A percentile compares a stretch with the other conserved stretches of the same genome.
Conservation (phyloP, 2,797 vertebrate species). For the Thunnus albacares region DNA sequence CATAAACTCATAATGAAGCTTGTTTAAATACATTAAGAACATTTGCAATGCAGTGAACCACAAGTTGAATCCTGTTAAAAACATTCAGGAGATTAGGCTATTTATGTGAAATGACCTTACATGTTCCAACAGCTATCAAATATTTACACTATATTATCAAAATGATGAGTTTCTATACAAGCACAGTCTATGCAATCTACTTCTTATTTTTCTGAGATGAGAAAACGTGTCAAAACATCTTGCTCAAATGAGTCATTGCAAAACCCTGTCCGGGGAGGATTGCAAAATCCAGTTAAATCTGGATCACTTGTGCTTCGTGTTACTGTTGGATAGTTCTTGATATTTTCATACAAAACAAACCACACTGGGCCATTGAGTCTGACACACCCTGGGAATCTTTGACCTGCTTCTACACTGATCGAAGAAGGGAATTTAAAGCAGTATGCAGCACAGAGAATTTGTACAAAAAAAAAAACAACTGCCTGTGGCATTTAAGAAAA, state of each 20-base stretch:
- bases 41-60: neutral
- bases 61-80: neutral
- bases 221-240: slow-evolving; percentile 63
- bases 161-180: neutral
- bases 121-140: neutral
- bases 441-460: neutral
- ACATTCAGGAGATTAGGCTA: neutral
- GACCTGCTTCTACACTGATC: slow-evolving; percentile 17
- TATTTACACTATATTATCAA: neutral
- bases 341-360: slow-evolving; percentile 57
- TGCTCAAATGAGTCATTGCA: slow-evolving; percentile 61
- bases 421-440: neutral
- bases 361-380: neutral
- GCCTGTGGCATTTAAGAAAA: neutral
- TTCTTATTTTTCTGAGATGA: slow-evolving; percentile 35
- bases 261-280: slow-evolving; percentile 44
- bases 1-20: neutral
- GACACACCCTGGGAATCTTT: slow-evolving; percentile 50
- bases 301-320: slow-evolving; percentile 39
- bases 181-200: neutral
- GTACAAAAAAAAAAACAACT: neutral
- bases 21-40: neutral
- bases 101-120: neutral
- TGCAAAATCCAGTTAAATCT: slow-evolving; percentile 66
- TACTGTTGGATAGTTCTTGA: slow-evolving; percentile 32